Evolutionary conservation across 2,888 invertebrate species (phyloP).

Genomic region (Epistrophe eligans): DNA sequence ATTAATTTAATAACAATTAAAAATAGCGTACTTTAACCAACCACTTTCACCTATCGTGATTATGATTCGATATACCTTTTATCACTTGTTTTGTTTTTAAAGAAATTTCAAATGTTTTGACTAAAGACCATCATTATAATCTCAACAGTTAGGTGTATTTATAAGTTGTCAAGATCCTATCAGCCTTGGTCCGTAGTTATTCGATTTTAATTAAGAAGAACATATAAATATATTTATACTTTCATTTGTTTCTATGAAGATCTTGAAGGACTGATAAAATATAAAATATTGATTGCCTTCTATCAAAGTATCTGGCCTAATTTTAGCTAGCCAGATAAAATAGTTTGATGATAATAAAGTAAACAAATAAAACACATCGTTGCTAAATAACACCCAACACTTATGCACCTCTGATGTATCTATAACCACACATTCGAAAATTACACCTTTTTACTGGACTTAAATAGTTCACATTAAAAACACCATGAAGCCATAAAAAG

Average conservation of each 20-base stretch:
- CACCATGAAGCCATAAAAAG: background rate
- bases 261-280: conserved; percentile 45
- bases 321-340: conserved; percentile 48
- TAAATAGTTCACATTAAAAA: conserved; percentile 21
- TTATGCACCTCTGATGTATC: background rate
- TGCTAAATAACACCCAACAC: background rate
- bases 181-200: background rate
- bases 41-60: conserved; percentile 22
- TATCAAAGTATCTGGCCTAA: conserved; percentile 61
- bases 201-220: background rate
- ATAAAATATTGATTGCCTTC: conserved; percentile 47
- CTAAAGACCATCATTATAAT: conserved; percentile 3
- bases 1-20: background rate
- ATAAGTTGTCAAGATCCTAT: conserved; percentile 37
- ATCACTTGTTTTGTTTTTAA: conserved; percentile 26
- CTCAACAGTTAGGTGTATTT: background rate
- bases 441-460: conserved; percentile 25
- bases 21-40: conserved; percentile 28
- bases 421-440: background rate
- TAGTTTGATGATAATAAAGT: conserved; percentile 32
- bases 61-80: background rate
- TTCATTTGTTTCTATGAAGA: background rate
- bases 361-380: conserved; percentile 32
- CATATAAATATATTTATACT: background rate
- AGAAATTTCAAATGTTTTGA: conserved; percentile 3